Evolutionary conservation across 2,113 vertebrate genomes (phyloP).

Genomic region (Pituophis catenifer): DNA sequence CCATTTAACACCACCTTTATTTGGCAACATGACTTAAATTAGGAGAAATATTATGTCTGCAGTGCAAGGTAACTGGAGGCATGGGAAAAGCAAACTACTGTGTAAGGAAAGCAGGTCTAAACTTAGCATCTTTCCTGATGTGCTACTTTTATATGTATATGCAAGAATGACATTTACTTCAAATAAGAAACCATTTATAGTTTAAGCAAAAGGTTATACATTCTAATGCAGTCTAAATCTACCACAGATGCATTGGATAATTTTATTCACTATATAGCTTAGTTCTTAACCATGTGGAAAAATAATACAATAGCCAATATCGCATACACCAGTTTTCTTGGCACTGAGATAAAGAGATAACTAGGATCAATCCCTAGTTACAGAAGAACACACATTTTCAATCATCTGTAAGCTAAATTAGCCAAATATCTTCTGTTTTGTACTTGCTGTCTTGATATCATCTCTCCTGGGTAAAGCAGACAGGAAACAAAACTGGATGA

Average conservation of each 20-base stretch:
- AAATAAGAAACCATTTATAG: constrained; percentile 33
- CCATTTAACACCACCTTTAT: neutral
- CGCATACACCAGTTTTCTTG: neutral
- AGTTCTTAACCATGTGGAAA: neutral
- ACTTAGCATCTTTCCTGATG: neutral
- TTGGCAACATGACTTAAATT: neutral
- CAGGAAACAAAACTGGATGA: neutral
- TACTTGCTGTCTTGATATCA: neutral
- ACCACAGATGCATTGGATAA: constrained; percentile 21
- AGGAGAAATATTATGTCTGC: neutral
- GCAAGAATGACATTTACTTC: neutral
- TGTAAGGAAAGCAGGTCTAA: neutral
- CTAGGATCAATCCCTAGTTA: neutral
- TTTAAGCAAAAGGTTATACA: constrained; percentile 32
- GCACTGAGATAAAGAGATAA: neutral
- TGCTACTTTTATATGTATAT: neutral
- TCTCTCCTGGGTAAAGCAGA: neutral
- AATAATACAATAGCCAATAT: neutral
- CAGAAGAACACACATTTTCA: neutral
- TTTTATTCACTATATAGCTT: constrained; percentile 33
- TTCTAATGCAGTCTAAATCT: neutral
- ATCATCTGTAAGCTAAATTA: neutral
- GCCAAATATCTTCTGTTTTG: neutral
- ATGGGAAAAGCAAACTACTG: neutral
- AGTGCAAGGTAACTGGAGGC: neutral